Conservation (phyloP, 2,797 vertebrate genomes). For the Urocyon cinereoargenteus region DNA sequence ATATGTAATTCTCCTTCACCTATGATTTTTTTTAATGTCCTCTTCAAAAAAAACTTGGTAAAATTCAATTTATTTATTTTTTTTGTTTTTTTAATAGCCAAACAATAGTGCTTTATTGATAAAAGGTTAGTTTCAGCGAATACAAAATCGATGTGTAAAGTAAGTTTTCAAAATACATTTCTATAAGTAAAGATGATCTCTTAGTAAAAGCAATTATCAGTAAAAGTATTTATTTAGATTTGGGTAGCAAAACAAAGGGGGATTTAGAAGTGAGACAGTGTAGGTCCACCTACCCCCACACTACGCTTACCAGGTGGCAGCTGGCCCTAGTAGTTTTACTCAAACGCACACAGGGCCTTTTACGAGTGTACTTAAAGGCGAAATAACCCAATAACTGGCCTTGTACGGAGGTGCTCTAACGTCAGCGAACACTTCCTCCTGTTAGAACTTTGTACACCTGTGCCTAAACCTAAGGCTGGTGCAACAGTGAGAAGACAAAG, state of each 20-base stretch:
- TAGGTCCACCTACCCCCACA: neutral
- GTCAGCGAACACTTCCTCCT: neutral
- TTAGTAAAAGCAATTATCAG: conserved; percentile 60
- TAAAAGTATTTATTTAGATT: conserved; percentile 28
- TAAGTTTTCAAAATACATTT: conserved; percentile 79
- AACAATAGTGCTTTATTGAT: conserved; percentile 76
- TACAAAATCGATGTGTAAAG: conserved; percentile 74
- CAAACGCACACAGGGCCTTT: conserved; percentile 46
- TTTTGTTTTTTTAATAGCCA: neutral
- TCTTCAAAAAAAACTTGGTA: neutral
- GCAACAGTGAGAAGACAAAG: neutral
- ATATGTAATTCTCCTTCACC: neutral
- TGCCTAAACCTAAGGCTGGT: neutral
- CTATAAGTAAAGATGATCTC: conserved; percentile 72
- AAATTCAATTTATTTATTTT: neutral
- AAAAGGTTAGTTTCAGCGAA: conserved; percentile 75
- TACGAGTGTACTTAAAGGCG: conserved; percentile 67
- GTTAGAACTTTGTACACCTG: neutral
- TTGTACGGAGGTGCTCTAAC: neutral
- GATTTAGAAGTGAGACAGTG: neutral
- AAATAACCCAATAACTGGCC: neutral
- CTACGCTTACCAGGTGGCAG: fast-evolving
- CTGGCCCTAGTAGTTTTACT: neutral
- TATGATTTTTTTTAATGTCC: neutral
- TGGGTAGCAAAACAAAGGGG: neutral